Base-by-base conservation (phyloP, 37 sponge, comb jelly and placozoan species). In the Spongilla lacustris region DNA sequence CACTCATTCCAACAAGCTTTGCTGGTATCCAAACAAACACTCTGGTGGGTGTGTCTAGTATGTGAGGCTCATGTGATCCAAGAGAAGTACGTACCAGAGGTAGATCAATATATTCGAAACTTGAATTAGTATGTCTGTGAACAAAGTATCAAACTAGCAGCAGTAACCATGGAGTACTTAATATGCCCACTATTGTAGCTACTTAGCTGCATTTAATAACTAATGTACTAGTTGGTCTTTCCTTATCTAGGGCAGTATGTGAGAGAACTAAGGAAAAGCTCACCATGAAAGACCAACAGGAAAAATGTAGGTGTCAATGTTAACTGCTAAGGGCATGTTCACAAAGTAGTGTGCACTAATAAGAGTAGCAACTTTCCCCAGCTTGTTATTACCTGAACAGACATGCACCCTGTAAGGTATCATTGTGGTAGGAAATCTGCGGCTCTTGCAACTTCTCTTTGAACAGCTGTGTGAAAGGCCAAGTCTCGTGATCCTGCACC, bases 11-110 rank as follows among this genome's bases (percentile, higher is more conserved):
- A 33, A 28, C 21, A 14, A 1, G 58, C 19, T 58, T 38, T 21
- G 33, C 30, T 37, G 88, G 83, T 31, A 88, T 69, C 88, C 88
- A 88, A 76, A 88, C 73, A 29, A n/a, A 87, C 66, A 91, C 36
- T 12, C 71, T 75, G 28, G 75, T 79, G 75, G 83, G 76, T 25
- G 91, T 83, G 76, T 91, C 83, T 75, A 91, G 75, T 34, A 91
- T 35, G 28, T 37, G n/a, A 36, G 87, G 87, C 13, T 34, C 33
- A 36, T 32, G 28, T 29, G 28, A 4, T 22, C 23, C 22, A 36
- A 32, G 80, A 34, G 80, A 80, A 69, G 80, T 30, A 17, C 11
- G 21, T 58, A 17, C 58, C 58, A 58, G 58, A 58, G 58, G 58
- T 58, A 17, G 19, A 14, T 58, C 11, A 14, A 58, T 17, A 58